These are phyloP conservation scores for Dendronephthya gigantea DNA, from an alignment of 64 coral and sea anemone species.

Conservation along the genomic window DNA sequence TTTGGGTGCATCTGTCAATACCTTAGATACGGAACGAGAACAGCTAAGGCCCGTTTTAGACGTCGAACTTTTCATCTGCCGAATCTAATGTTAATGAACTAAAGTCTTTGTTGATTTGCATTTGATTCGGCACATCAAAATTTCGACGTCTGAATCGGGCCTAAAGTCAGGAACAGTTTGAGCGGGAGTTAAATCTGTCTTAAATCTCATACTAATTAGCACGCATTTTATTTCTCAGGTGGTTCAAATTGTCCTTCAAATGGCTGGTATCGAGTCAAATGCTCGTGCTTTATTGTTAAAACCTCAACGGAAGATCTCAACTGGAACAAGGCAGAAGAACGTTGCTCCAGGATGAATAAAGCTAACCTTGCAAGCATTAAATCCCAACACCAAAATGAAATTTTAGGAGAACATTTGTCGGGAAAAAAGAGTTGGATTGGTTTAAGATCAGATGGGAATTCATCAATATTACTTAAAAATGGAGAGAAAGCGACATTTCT, in stretches of 20 bases:
- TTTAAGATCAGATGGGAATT: background rate
- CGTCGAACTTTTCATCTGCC: too few relatives aligned
- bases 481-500: background rate
- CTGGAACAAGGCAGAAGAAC: background rate
- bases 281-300: background rate
- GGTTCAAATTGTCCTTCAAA: background rate
- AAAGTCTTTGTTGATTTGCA: too few relatives aligned
- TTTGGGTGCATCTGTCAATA: too few relatives aligned
- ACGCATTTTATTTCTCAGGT: background rate
- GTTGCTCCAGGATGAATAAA: background rate
- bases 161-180: too few relatives aligned
- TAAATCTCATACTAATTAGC: too few relatives aligned
- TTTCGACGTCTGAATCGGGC: too few relatives aligned
- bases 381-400: background rate
- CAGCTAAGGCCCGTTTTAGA: too few relatives aligned
- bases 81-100: too few relatives aligned
- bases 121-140: too few relatives aligned
- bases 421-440: background rate
- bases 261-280: background rate
- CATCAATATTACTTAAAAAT: background rate
- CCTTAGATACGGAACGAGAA: too few relatives aligned
- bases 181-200: too few relatives aligned
- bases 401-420: background rate
- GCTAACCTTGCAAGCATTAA: background rate
- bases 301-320: background rate